Percentiles rank a stretch among this genome's conserved stretches.
These are phyloP conservation scores for Folsomia manolachei DNA, from an alignment of 2,888 invertebrate species.

Conservation along the genomic window DNA sequence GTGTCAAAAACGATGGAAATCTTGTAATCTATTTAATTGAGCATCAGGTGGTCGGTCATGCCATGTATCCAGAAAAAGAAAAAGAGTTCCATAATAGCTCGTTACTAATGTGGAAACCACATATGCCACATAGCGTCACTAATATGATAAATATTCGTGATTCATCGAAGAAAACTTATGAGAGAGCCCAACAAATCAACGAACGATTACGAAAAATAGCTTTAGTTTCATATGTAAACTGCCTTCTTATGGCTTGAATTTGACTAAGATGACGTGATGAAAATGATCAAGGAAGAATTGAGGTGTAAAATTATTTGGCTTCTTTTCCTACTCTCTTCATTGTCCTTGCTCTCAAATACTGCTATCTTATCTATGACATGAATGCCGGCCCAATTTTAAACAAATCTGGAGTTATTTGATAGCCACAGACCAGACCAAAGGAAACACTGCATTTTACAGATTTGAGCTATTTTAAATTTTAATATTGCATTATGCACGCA, in stretches of 20 bases:
- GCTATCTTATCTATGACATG: not conserved
- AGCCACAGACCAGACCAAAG: no score
- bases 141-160: slow-evolving; percentile 5
- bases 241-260: no score
- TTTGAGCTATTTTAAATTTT: slow-evolving; percentile 16
- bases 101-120: not conserved
- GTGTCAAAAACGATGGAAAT: no score
- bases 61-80: no score
- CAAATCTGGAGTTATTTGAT: not conserved
- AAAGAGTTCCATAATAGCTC: not conserved
- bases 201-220: no score
- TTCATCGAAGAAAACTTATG: not conserved
- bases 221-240: no score
- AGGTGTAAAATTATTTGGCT: slow-evolving; percentile 19
- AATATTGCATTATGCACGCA: slow-evolving; percentile 20
- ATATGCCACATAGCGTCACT: not conserved
- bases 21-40: no score
- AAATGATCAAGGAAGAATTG: slow-evolving; percentile 8
- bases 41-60: not conserved
- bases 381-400: not conserved
- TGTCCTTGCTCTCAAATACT: no score
- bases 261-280: slow-evolving; percentile 13
- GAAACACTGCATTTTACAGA: not conserved
- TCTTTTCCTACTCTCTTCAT: no score
- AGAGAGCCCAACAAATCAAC: no score